Evolutionary conservation across 2,888 invertebrate genomes (phyloP).

Genomic region (Drosophila barbarae): DNA sequence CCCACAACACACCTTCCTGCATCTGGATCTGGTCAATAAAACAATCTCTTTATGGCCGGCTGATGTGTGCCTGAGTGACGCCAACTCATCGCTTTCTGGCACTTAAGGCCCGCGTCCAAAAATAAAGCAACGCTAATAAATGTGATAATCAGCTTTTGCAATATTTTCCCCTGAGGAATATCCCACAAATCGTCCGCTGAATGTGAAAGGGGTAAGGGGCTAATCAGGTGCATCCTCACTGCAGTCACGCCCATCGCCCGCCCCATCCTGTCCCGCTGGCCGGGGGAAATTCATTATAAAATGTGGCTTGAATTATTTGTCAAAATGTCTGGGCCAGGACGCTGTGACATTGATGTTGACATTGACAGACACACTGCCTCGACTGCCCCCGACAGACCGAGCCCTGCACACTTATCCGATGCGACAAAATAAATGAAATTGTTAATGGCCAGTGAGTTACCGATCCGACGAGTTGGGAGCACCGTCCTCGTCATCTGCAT

Average conservation of each 20-base stretch:
- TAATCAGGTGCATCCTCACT: conserved; percentile 35
- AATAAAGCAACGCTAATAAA: conserved; percentile 62
- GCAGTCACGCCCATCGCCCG: conserved; percentile 16
- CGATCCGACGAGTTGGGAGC: conserved; percentile 5
- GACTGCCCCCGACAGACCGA: conserved; percentile 23
- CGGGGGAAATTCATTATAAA: conserved; percentile 60
- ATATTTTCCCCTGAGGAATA: conserved; percentile 38
- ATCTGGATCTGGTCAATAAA: conserved; percentile 29
- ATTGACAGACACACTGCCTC: conserved; percentile 52
- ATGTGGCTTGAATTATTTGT: conserved; percentile 69
- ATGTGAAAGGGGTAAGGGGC: conserved; percentile 5
- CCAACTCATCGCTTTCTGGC: conserved; percentile 37
- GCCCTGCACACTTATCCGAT: conserved; percentile 34
- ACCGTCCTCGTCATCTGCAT: conserved; percentile 16
- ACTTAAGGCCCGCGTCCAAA: conserved; percentile 60
- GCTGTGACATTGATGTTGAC: conserved; percentile 67
- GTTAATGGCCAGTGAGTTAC: conserved; percentile 62
- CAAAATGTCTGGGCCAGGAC: conserved; percentile 50
- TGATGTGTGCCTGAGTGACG: conserved; percentile 38
- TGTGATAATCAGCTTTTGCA: conserved; percentile 51
- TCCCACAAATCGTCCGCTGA: conserved; percentile 56
- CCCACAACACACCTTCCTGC: conserved; percentile 4
- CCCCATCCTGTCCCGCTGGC: conserved; percentile 2
- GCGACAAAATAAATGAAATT: conserved; percentile 72
- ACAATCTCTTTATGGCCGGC: conserved; percentile 33